phyloP scores from a whole-genome alignment of 2,888 invertebrate species.

The Cyaniris semiargus region DNA sequence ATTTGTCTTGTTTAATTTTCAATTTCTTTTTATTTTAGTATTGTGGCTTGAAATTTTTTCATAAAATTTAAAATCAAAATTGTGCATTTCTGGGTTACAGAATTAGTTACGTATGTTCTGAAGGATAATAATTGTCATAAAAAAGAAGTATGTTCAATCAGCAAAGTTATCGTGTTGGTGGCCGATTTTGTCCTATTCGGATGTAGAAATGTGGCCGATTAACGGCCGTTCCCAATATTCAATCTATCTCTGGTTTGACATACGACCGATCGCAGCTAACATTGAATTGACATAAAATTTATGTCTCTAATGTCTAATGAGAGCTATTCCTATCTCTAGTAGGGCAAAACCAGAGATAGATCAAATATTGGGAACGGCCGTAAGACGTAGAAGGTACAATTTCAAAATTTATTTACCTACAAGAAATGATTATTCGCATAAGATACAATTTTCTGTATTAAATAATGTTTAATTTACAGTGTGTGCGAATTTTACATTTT shows the following conservation, averaged over 20 bases:
- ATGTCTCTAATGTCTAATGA: no score
- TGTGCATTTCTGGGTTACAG: neutral
- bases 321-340: no score
- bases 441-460: neutral
- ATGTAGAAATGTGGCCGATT: neutral
- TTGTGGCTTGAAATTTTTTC: neutral
- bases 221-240: no score
- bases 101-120: neutral
- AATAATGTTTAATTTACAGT: neutral
- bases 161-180: neutral
- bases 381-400: neutral
- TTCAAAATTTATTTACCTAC: neutral
- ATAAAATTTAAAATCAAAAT: no score
- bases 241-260: no score
- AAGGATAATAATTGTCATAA: no score
- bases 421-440: neutral
- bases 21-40: neutral
- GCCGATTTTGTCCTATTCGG: neutral
- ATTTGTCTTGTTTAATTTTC: neutral
- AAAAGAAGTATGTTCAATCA: neutral
- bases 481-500: neutral
- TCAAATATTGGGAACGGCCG: no score
- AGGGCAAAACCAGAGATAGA: no score
- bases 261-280: no score
- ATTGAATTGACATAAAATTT: no score